These are phyloP conservation scores for Mohoua ochrocephala DNA, from an alignment of 2,113 vertebrate species.

Conservation along the genomic window DNA sequence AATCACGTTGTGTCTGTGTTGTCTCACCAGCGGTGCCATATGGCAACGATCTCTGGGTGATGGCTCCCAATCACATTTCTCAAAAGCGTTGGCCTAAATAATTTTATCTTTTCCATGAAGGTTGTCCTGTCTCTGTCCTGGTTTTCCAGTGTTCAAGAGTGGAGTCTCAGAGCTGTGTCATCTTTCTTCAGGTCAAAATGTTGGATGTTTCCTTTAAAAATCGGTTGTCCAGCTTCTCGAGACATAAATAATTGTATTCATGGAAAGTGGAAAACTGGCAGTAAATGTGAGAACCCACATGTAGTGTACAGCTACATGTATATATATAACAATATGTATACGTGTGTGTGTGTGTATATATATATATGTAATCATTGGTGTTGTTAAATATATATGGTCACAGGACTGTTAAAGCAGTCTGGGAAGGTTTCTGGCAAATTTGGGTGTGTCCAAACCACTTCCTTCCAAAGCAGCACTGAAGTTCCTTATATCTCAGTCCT, in stretches of 20 bases:
- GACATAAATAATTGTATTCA: not conserved
- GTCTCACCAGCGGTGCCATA: not conserved
- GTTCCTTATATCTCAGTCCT: not conserved
- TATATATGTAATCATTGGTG: not conserved
- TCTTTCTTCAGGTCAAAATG: not conserved
- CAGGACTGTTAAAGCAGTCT: not conserved
- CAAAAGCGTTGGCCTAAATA: not conserved
- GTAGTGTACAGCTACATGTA: not conserved
- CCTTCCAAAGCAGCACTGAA: not conserved
- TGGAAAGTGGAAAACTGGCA: not conserved
- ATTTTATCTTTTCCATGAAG: not conserved
- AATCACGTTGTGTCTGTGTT: rapidly evolving
- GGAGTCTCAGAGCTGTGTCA: not conserved
- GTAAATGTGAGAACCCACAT: not conserved
- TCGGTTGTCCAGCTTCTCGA: not conserved
- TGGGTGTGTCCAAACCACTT: not conserved
- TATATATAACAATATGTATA: no score
- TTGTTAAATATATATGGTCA: not conserved
- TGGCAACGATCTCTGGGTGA: rapidly evolving
- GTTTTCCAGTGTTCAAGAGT: not conserved
- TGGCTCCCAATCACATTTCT: not conserved
- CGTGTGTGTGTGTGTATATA: no score
- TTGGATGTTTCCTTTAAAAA: not conserved
- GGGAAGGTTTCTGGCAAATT: not conserved
- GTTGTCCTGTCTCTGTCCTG: not conserved